These are phyloP conservation scores for Hippoglossus stenolepis DNA, from an alignment of 2,113 vertebrate species.

Conservation along the genomic window DNA sequence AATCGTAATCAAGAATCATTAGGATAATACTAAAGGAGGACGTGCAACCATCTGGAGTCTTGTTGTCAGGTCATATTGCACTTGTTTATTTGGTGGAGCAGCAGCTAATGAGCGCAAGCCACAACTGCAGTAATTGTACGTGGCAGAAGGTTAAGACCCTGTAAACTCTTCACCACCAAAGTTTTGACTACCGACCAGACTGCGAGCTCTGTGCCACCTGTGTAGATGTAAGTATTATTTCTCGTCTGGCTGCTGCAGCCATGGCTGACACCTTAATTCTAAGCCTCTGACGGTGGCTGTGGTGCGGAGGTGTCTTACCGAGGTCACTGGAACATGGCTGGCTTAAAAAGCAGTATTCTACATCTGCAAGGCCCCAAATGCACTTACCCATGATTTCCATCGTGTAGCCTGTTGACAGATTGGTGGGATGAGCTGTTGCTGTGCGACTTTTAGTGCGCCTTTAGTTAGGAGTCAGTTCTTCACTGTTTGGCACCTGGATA, in stretches of 20 bases:
- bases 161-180: slow-evolving; percentile 58
- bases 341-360: slow-evolving; percentile 2
- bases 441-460: neutral
- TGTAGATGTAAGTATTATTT: slow-evolving; percentile 32
- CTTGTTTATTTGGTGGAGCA: slow-evolving; percentile 52
- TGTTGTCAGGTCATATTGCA: slow-evolving; percentile 36
- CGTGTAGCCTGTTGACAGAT: neutral
- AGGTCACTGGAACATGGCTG: slow-evolving; percentile 32
- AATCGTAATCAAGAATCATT: neutral
- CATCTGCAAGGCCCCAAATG: neutral
- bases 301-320: neutral
- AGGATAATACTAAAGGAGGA: neutral
- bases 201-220: slow-evolving; percentile 60
- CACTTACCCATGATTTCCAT: slow-evolving; percentile 78
- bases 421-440: neutral
- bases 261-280: slow-evolving; percentile 48
- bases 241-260: slow-evolving; percentile 35
- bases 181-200: slow-evolving; percentile 61
- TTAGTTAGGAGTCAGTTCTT: slow-evolving; percentile 44
- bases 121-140: slow-evolving; percentile 61
- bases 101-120: slow-evolving; percentile 50
- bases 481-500: slow-evolving; percentile 40
- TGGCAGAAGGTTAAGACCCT: slow-evolving; percentile 66
- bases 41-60: neutral
- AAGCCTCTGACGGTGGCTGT: slow-evolving; percentile 30